phyloP scores from a whole-genome alignment of 2,888 invertebrate genomes.

The Cremastinae sp. region DNA sequence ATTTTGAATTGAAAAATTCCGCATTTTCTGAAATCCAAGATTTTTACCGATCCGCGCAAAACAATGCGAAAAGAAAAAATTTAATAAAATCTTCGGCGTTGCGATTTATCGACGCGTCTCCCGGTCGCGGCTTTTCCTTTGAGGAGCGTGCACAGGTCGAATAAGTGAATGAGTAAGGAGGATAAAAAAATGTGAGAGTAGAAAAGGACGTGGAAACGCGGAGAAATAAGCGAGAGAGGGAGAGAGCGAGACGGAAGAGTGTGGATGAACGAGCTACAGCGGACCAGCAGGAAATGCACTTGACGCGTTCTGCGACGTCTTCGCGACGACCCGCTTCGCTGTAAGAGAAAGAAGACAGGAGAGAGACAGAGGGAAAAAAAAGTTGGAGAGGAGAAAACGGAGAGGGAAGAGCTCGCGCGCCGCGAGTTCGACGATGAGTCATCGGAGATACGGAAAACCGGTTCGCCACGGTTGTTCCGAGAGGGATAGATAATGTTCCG shows the following conservation, averaged over 20 bases:
- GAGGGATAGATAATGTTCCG: slow-evolving; percentile 36
- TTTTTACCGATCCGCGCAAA: not conserved
- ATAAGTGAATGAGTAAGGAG: not conserved
- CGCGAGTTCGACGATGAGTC: slow-evolving; percentile 74
- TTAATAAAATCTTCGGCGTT: not conserved
- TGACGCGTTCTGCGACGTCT: slow-evolving; percentile 69
- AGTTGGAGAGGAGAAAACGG: not conserved
- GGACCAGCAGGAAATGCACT: slow-evolving; percentile 79
- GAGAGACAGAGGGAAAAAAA: too few species aligned
- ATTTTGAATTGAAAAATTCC: not conserved
- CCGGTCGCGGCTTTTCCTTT: not conserved
- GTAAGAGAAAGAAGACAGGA: slow-evolving; percentile 25
- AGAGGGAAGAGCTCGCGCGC: slow-evolving; percentile 54
- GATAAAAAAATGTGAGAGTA: too few species aligned
- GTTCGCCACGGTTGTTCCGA: slow-evolving; percentile 71
- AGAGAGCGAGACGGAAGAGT: slow-evolving; percentile 36
- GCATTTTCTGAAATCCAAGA: too few species aligned
- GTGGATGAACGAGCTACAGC: slow-evolving; percentile 63
- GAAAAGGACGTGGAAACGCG: not conserved
- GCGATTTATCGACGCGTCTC: not conserved
- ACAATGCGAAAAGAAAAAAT: not conserved
- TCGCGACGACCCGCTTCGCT: slow-evolving; percentile 35
- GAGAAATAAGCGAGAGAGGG: slow-evolving; percentile 14
- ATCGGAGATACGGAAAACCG: slow-evolving; percentile 79
- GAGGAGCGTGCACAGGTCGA: slow-evolving; percentile 2